Evolutionary conservation across 2,888 invertebrate species (phyloP), one percentile per base, ranked within the genome.

Genomic region (Odontothrips loti): DNA sequence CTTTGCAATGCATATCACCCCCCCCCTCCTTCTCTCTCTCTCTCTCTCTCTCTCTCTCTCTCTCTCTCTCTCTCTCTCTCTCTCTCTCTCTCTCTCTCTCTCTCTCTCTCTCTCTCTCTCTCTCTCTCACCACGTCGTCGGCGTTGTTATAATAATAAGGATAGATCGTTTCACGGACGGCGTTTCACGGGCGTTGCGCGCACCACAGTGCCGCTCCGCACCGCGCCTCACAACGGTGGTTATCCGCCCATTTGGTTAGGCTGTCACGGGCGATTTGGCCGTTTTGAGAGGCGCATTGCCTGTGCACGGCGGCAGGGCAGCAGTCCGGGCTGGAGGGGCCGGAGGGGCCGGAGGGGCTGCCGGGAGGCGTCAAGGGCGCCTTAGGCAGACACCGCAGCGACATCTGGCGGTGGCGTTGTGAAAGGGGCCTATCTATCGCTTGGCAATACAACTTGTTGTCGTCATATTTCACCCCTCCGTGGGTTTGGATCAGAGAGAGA

Each of bases 201-300:
- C 58, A 0, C 58, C 58, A 1, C 58, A 11, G 58, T 15, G 17
- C 58, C 58, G 58, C 58, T n/a, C n/a, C n/a, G n/a, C 15, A 15
- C 15, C 20, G 58, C 58, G 15, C 58, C 58, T 11, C 58, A 58
- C 58, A 6, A 15, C 58, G 58, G 58, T 58, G 20, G 58, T 43
- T 58, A 58, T 20, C 58, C 58, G n/a, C 58, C 58, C 11, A n/a
- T 58, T 58, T 58, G 58, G 58, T 58, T 58, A 58, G 17, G 58
- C 58, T 58, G 58, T 58, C 58, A 58, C 58, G 58, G 58, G 20
- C 17, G 58, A 58, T 58, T 58, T 58, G 58, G n/a, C 58, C 58
- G 58, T 58, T 58, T 58, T 58, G 58, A 58, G 58, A 58, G n/a
- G 58, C 58, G 58, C 12, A 17, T 20, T 17, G 58, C 58, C n/a